Evolutionary conservation across 2,888 invertebrate genomes (phyloP), one percentile per base, ranked within the genome.

Genomic region (Monoplex corrugatus): DNA sequence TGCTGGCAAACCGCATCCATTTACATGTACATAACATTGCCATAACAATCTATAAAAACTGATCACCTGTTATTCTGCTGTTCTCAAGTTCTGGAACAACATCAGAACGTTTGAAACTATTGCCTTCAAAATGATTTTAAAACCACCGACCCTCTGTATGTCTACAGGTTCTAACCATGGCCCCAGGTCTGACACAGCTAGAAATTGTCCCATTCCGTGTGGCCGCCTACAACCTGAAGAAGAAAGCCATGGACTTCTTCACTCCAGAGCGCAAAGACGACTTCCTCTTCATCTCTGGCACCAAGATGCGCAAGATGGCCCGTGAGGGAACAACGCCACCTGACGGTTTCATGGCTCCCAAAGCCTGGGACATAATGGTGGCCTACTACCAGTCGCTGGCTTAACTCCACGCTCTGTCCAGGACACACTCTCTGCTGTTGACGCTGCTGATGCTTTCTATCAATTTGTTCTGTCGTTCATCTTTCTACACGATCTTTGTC

Each of bases 141-240:
- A n/a, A n/a, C n/a, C n/a, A n/a, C n/a, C n/a, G n/a, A n/a, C n/a
- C n/a, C n/a, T n/a, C n/a, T n/a, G n/a, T n/a, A n/a, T n/a, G n/a
- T n/a, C n/a, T 93, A 5, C 92, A 98, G 95, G 98, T 99, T 2
- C 97, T 99, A 44, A 98, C 98, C 92, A 98, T 98, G 97, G 99
- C 99, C 35, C 99, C 99, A 23, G 99, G 99, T 0, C 97, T 99
- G 35, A 97, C 97, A 89, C 97, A 98, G 87, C 97, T 99, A 28
- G 99, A 99, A 97, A 99, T 99, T 91, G 98, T 99, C 93, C 99
- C 99, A 5, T 99, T 99, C 97, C 97, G 98, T 92, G 99, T 99
- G 32, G 99, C 99, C 0, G 99, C 99, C 0, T 99, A 99, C 96
- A 99, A 99, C 96, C 98, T 97, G 78, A 98, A 97, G 16, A 97